phyloP scores from a whole-genome alignment of 2,888 invertebrate genomes.

The Drosophila prolongata region DNA sequence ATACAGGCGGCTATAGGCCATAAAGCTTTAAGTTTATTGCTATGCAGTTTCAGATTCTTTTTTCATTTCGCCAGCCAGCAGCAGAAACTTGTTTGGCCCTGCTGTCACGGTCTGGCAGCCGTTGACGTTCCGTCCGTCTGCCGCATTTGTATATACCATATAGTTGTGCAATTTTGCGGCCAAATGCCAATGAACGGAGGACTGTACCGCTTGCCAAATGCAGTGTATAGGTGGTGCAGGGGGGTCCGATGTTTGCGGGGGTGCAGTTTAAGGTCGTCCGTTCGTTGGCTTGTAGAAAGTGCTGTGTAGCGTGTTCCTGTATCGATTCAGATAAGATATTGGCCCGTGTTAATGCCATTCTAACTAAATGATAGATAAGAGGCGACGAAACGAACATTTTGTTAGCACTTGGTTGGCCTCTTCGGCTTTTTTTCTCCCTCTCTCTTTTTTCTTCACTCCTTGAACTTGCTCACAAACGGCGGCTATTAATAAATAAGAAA shows the following conservation, averaged over 20 bases:
- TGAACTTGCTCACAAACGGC: constrained; percentile 47
- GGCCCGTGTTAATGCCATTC: constrained; percentile 27
- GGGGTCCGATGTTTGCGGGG: constrained; percentile 11
- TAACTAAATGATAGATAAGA: constrained; percentile 28
- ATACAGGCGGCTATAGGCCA: constrained; percentile 19
- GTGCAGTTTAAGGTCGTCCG: constrained; percentile 52
- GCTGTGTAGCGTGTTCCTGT: constrained; percentile 13
- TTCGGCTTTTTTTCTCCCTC: constrained; percentile 27
- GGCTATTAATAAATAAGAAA: constrained; percentile 38
- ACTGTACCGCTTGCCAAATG: constrained; percentile 49
- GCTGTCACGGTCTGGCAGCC: constrained; percentile 37
- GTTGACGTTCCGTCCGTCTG: constrained; percentile 9
- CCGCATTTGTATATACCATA: constrained; percentile 4
- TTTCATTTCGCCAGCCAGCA: constrained; percentile 14
- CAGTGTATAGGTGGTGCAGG: background rate
- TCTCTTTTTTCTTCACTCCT: constrained; percentile 19
- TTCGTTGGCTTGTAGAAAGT: constrained; percentile 44
- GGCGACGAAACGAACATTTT: constrained; percentile 26
- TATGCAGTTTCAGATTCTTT: constrained; percentile 41
- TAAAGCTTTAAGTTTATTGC: constrained; percentile 37
- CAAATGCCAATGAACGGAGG: constrained; percentile 53
- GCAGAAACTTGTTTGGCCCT: constrained; percentile 46
- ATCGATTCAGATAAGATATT: constrained; percentile 44
- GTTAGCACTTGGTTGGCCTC: constrained; percentile 33
- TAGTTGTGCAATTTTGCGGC: constrained; percentile 51